Base-by-base conservation (phyloP, 2,113 vertebrate species). In the Amphiprion percula region DNA sequence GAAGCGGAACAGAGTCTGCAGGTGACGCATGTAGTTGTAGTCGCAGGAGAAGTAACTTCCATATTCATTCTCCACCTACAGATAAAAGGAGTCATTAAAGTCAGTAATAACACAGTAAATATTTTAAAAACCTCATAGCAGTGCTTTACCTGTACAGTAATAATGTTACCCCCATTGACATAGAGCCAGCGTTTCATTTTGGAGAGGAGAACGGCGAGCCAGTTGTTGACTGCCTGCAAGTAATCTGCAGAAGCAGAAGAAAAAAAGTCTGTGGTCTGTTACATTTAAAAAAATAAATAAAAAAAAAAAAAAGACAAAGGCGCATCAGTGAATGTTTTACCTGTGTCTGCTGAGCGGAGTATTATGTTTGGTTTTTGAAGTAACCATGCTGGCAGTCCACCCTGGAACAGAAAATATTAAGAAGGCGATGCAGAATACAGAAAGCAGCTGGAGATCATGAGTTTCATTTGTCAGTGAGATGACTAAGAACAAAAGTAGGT, bases 331-430 rank as follows among this genome's bases (percentile, higher is more conserved):
- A 12, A 49, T 33, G 15, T 50, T 68, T 19, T 82, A 99, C 98
- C 97, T 44, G 95, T 90, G 88, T 98, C 93, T 0, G 97, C 95
- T 66, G 96, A 95, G 53, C 98, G 96, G 58, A 99, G 95, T 53
- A 91, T 39, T 16, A 97, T 97, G 69, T 95, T 92, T 52, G 95
- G 93, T 70, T 97, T 97, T 82, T 95, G 93, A 69, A 99, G 96
- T 53, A 99, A 91, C 98, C 98, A 99, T 10, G 96, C 94, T 4
- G 98, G 98, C 66, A 99, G 91, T 54, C 98, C 98, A n/a, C 98
- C 98, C 98, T 99, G 74, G 0, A 23, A 37, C 11, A 70, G 11
- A 50, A 63, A 50, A 50, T 21, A 37, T 33, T 2, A 44, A 15
- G 2, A 15, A 44, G 41, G 41, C 11, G 14, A 14, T 14, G 11